A percentile compares a stretch with the other conserved stretches of the same genome.
These are phyloP conservation scores for Oriolus oriolus DNA, from an alignment of 2,113 vertebrate genomes.

Conservation along the genomic window DNA sequence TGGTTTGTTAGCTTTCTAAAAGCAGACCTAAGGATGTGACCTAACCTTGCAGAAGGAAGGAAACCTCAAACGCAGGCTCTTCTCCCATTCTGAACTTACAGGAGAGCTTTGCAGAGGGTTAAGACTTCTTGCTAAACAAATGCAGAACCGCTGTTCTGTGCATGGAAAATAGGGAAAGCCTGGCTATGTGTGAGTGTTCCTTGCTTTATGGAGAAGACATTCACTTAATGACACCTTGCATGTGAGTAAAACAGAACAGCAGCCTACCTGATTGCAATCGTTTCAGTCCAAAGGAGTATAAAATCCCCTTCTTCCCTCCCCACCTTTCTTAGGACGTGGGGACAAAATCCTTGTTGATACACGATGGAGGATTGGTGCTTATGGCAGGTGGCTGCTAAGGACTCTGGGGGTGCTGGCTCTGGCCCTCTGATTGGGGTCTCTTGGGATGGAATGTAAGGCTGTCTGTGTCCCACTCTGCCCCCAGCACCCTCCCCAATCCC, in stretches of 20 bases:
- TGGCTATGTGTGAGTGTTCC: background rate
- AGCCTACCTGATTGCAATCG: background rate
- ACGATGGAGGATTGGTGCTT: background rate
- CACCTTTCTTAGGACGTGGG: background rate
- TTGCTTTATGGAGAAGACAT: background rate
- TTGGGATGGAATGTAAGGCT: background rate
- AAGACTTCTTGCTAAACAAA: background rate
- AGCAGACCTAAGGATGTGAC: constrained; percentile 42
- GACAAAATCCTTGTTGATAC: background rate
- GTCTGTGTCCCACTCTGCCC: background rate
- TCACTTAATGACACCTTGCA: background rate
- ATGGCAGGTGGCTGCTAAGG: background rate
- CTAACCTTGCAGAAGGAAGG: constrained; percentile 54
- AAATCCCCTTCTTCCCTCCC: background rate
- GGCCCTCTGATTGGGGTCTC: too few species aligned
- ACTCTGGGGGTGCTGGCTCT: background rate
- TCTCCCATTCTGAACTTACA: background rate
- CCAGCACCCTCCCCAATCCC: background rate
- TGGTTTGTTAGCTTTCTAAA: constrained; percentile 22
- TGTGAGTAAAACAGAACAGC: background rate
- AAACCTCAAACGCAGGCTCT: constrained; percentile 9
- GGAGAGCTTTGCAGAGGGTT: background rate
- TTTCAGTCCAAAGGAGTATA: background rate
- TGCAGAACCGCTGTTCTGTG: background rate
- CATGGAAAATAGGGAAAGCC: background rate